A percentile compares a stretch with the other conserved stretches of the same genome.
Conservation (phyloP, 2,888 invertebrate genomes). For the Noctua comes region DNA sequence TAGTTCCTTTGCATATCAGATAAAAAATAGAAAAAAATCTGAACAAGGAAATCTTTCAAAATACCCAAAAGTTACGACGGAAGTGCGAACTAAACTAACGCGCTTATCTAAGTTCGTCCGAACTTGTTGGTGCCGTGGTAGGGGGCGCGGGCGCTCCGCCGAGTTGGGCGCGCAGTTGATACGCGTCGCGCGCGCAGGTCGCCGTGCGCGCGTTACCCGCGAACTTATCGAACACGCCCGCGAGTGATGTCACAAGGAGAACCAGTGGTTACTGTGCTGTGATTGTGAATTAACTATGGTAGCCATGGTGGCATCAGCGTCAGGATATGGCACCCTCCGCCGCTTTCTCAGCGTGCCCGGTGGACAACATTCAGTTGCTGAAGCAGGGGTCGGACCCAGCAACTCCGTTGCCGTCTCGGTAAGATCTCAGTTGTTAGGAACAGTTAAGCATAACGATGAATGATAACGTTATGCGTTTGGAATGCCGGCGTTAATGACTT, state of each 20-base stretch:
- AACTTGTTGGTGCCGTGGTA: slow-evolving; percentile 64
- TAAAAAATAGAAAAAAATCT: slow-evolving; percentile 10
- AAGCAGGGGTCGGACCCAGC: slow-evolving; percentile 79
- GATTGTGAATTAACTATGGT: slow-evolving; percentile 85
- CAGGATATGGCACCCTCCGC: slow-evolving; percentile 89
- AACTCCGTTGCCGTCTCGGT: slow-evolving; percentile 88
- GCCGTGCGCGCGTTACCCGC: slow-evolving; percentile 77
- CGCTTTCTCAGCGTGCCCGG: slow-evolving; percentile 88
- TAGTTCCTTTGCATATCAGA: not conserved
- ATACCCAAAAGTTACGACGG: slow-evolving; percentile 62
- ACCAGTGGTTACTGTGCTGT: slow-evolving; percentile 79
- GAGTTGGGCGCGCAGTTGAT: slow-evolving; percentile 76
- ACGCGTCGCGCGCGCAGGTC: slow-evolving; percentile 84
- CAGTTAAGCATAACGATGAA: slow-evolving; percentile 61
- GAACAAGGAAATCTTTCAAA: slow-evolving; percentile 50
- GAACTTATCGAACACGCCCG: slow-evolving; percentile 71
- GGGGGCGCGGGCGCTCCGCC: slow-evolving; percentile 66
- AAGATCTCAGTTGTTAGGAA: slow-evolving; percentile 70
- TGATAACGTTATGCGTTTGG: slow-evolving; percentile 77
- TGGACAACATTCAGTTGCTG: slow-evolving; percentile 78
- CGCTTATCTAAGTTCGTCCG: slow-evolving; percentile 77
- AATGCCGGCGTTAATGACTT: slow-evolving; percentile 78
- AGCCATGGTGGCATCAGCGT: slow-evolving; percentile 89
- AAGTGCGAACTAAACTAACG: slow-evolving; percentile 74
- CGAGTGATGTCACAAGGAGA: slow-evolving; percentile 84